Conservation (phyloP, 2,113 vertebrate species). For the Gyps fulvus region DNA sequence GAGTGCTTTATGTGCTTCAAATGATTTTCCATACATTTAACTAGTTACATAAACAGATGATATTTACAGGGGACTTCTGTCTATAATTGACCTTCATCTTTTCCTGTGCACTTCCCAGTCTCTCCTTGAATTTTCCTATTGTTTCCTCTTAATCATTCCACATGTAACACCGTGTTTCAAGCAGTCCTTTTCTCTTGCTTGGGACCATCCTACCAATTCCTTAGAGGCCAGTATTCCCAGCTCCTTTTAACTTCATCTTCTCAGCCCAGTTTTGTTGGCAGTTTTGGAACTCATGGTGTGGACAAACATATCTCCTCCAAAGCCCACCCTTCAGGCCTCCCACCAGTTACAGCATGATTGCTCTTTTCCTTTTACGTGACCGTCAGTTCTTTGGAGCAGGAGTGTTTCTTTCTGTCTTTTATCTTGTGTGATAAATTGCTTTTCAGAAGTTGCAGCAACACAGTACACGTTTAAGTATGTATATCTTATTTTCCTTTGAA, state of each 20-base stretch:
- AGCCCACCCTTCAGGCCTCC: neutral
- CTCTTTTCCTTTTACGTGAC: neutral
- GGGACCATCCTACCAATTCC: neutral
- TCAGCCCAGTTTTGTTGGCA: neutral
- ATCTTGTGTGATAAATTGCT: neutral
- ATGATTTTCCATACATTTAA: constrained; percentile 56
- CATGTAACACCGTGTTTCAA: neutral
- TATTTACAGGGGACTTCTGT: constrained; percentile 45
- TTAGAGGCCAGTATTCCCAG: neutral
- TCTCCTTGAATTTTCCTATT: constrained; percentile 53
- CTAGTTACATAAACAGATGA: constrained; percentile 40
- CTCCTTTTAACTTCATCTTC: neutral
- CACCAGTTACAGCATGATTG: neutral
- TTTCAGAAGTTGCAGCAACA: neutral
- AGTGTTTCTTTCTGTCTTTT: neutral
- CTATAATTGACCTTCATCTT: constrained; percentile 52
- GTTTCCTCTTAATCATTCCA: constrained; percentile 19
- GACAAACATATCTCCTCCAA: neutral
- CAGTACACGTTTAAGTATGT: neutral
- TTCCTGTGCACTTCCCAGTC: constrained; percentile 39
- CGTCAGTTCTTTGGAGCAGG: neutral
- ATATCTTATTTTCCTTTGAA: neutral
- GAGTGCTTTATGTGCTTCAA: neutral
- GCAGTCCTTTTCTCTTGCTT: neutral
- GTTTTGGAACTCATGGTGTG: neutral